Percentiles rank a stretch among this genome's conserved stretches.
Conservation (phyloP, 2,113 vertebrate species). For the Ophiodon elongatus region DNA sequence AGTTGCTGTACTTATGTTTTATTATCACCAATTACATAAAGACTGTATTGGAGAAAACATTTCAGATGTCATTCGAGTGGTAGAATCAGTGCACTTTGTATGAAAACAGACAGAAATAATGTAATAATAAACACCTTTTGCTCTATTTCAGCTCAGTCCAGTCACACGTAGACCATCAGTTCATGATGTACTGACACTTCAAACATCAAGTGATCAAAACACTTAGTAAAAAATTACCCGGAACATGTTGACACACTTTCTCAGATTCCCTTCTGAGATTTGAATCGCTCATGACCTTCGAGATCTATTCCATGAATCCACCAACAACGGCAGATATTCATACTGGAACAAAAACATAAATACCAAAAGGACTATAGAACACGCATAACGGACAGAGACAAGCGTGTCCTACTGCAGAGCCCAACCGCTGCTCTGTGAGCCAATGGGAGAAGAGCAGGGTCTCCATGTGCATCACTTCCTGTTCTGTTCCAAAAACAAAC, state of each 20-base stretch:
- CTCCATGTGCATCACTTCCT: neutral
- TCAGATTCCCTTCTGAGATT: neutral
- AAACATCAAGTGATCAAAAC: neutral
- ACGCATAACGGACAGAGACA: neutral
- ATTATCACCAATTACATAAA: neutral
- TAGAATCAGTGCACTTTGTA: neutral
- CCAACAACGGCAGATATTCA: neutral
- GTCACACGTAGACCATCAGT: neutral
- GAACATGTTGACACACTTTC: neutral
- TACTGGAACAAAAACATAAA: neutral
- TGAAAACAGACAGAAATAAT: neutral
- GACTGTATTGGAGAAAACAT: neutral
- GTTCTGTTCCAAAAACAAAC: neutral
- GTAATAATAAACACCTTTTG: neutral
- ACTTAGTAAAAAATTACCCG: conserved; percentile 17
- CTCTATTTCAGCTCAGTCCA: neutral
- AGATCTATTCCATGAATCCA: neutral
- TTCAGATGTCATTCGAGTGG: neutral
- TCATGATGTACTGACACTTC: conserved; percentile 14
- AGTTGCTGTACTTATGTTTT: neutral
- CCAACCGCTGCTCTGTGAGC: neutral
- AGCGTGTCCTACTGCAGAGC: too few species aligned
- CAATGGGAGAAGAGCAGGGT: neutral
- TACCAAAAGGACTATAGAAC: neutral
- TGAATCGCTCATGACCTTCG: neutral